Evolutionary conservation across 2,888 invertebrate species (phyloP), one percentile per base, ranked within the genome.

Genomic region (Acanthococcus lagerstroemiae): DNA sequence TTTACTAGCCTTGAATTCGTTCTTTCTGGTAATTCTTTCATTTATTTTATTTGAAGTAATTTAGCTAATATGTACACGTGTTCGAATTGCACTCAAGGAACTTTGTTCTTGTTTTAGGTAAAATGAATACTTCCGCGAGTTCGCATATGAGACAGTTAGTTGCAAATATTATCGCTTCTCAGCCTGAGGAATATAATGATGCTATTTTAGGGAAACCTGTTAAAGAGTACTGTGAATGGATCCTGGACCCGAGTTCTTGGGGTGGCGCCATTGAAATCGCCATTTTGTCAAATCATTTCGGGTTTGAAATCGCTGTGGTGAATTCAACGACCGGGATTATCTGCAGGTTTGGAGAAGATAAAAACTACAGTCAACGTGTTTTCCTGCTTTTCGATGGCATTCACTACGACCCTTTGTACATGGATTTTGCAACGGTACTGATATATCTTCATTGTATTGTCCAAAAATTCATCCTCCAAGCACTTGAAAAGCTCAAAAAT

Each of bases 221-320:
- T 73, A 76, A 80, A 0, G 90, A 91, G 60, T 96, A 96, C 75
- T 91, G 91, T 73, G 78, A 81, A 2, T 96, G 95, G 95, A 96
- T 96, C 70, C 81, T 84, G 73, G 86, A 87, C 72, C 83, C 88
- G 0, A 88, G 87, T 71, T 88, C 91, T 0, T 96, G 96, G 96
- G 95, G 95, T 69, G 96, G 96, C 69, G 95, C 91, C 67, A 96
- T 96, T 71, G 96, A 96, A 79, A 81, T 95, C 27, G 84, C 94
- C 0, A 79, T 96, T 69, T 78, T 96, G 27, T 88, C 92, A 0
- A 84, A 85, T 73, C 88, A 88, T 77, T 95, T 90, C 76, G 87
- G 88, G 21, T 77, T 93, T 65, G 95, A 96, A 80, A 94, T 96
- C 76, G 93, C 87, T 68, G 95, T 95, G 2, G 90, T 95, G 3